Evolutionary conservation across 2,888 invertebrate species (phyloP), one percentile per base, ranked within the genome.

Genomic region (Athrips mouffetella): DNA sequence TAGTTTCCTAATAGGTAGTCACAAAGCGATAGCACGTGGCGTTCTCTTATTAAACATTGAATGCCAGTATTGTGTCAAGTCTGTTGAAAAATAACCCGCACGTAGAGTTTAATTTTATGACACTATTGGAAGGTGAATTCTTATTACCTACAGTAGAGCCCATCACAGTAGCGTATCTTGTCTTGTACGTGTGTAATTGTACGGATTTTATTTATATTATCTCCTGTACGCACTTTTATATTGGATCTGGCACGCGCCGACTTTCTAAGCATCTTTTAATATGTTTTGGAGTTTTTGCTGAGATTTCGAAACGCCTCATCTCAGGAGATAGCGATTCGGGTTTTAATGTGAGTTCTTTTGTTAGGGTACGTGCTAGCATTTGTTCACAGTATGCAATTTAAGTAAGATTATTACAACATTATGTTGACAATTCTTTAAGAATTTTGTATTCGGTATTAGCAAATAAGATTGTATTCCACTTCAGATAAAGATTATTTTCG

Each of bases 181-280:
- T n/a, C 60, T 54, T 63, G 78, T 80, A 85, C 84, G 84, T 87
- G 87, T 81, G 79, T 81, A 81, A 85, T 84, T 78, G 82, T 77
- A 82, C 79, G 80, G 83, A 81, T 82, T 86, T 81, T 84, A 78
- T 78, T 78, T 77, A 77, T 77, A 76, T 74, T 77, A 73, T 72
- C 75, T 13, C 42, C 45, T 23, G 72, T 70, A 67, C 71, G 67
- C 20, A 37, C 84, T 85, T 87, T 86, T 85, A 76, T 78, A 54
- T 62, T 48, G 48, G 59, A 55, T 65, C 52, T 69, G 77, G 86
- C 86, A 86, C 87, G 87, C 76, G 86, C 80, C 77, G 72, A 76
- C 86, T 85, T 84, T 85, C 86, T 84, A 84, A 71, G 70, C 63
- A 60, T 70, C 70, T 63, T 77, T 80, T 80, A 84, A 83, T 83